Conservation (phyloP, 2,797 vertebrate species). For the Otolemur crassicaudatus region DNA sequence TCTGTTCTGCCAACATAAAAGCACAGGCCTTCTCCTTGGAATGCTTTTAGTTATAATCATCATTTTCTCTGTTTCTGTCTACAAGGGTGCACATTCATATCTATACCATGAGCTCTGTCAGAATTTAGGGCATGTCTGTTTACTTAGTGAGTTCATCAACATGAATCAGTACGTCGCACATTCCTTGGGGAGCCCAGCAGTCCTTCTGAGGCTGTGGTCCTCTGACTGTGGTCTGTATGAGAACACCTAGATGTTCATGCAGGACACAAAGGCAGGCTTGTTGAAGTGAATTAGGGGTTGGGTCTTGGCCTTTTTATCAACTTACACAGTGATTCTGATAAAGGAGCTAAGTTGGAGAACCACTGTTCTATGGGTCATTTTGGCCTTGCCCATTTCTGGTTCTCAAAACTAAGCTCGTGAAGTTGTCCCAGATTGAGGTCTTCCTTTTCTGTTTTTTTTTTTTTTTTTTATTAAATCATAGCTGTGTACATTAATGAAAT, state of each 20-base stretch:
- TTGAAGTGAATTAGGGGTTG: not conserved
- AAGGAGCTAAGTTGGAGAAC: not conserved
- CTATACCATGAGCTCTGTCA: conserved; percentile 26
- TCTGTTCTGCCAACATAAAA: conserved; percentile 76
- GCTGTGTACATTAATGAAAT: too few relatives aligned
- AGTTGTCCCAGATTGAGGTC: not conserved
- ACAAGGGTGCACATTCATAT: conserved; percentile 18
- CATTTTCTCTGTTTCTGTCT: conserved; percentile 50
- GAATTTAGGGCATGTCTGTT: not conserved
- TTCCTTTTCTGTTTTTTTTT: not conserved
- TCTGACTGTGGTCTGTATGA: not conserved
- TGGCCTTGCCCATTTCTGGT: not conserved
- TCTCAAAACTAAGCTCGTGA: not conserved
- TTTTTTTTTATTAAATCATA: too few relatives aligned
- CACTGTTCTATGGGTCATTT: not conserved
- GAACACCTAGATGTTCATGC: not conserved
- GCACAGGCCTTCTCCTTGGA: conserved; percentile 59
- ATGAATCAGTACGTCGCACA: not conserved
- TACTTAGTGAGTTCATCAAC: conserved; percentile 5
- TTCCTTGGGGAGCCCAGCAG: not conserved
- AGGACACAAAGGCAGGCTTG: not conserved
- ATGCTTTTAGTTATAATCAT: conserved; percentile 71
- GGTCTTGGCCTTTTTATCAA: not conserved
- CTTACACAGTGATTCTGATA: not conserved
- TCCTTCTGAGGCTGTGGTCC: not conserved